phyloP scores from a whole-genome alignment of 2,888 invertebrate species.

The Lycophotia porphyrea region DNA sequence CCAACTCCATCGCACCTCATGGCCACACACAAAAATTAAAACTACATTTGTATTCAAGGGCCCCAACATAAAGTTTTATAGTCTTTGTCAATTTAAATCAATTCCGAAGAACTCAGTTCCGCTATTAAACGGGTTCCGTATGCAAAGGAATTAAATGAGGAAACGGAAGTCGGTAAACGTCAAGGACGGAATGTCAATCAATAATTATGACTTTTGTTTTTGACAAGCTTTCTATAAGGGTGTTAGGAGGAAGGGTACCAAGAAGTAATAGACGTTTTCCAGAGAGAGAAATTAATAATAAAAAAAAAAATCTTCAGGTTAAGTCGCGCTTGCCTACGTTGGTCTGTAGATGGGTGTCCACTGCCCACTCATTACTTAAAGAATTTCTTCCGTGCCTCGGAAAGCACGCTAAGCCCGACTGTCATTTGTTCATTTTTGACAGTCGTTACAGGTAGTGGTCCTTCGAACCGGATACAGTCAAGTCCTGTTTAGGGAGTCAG shows the following conservation, averaged over 20 bases:
- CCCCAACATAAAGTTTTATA: conserved; percentile 79
- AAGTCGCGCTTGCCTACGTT: not conserved
- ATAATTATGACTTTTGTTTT: conserved; percentile 39
- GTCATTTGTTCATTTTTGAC: not conserved
- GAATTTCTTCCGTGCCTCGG: not conserved
- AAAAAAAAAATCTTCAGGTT: not conserved
- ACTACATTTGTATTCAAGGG: conserved; percentile 84
- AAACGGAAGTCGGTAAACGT: conserved; percentile 25
- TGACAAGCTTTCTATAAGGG: not conserved
- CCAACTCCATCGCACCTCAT: conserved; percentile 51
- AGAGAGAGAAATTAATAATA: not conserved
- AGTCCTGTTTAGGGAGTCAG: not conserved
- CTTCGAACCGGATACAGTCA: too few species aligned
- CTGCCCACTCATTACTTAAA: not conserved
- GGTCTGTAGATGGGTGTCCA: not conserved
- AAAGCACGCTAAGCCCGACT: not conserved
- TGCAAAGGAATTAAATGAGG: conserved; percentile 46
- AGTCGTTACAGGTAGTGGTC: not conserved
- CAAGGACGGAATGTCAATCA: conserved; percentile 50
- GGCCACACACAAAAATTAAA: conserved; percentile 79
- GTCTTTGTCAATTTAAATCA: conserved; percentile 82
- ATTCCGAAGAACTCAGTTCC: conserved; percentile 71
- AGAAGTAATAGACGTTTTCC: not conserved
- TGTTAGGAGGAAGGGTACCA: too few species aligned
- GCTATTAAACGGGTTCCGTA: conserved; percentile 56